Evolutionary conservation across 2,797 vertebrate species (phyloP).

Genomic region (Silurus lanzhouensis): DNA sequence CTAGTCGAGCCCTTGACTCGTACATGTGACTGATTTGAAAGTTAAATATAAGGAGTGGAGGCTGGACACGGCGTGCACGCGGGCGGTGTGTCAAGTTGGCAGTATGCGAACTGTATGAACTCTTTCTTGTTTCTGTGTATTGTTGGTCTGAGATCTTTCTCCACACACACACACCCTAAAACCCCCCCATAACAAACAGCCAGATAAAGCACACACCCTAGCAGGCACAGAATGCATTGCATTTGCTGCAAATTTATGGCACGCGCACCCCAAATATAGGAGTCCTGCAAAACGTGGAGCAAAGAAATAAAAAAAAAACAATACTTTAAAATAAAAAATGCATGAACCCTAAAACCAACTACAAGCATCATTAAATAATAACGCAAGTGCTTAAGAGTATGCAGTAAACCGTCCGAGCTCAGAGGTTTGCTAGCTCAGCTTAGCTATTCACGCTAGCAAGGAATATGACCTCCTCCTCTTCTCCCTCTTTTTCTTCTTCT

Average conservation of each 20-base stretch:
- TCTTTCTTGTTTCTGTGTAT: background rate
- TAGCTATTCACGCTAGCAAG: conserved; percentile 36
- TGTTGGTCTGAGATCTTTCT: background rate
- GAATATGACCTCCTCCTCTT: background rate
- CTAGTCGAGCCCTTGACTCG: background rate
- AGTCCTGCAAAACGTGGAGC: too few species aligned
- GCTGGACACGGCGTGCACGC: background rate
- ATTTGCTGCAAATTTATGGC: too few species aligned
- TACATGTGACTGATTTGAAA: background rate
- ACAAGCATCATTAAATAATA: background rate
- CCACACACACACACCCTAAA: background rate
- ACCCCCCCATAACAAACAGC: background rate
- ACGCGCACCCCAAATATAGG: too few species aligned
- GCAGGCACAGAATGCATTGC: background rate
- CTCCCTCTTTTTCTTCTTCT: too few species aligned
- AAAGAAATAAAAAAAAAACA: too few species aligned
- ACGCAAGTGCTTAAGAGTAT: too few species aligned
- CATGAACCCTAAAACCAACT: too few species aligned
- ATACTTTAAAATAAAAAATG: too few species aligned
- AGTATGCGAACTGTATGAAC: background rate
- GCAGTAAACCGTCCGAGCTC: background rate
- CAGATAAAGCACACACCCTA: background rate
- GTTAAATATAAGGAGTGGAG: background rate
- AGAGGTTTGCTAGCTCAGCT: conserved; percentile 30
- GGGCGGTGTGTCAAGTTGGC: background rate